Conservation (phyloP, 2,113 vertebrate genomes). For the Coturnix japonica region DNA sequence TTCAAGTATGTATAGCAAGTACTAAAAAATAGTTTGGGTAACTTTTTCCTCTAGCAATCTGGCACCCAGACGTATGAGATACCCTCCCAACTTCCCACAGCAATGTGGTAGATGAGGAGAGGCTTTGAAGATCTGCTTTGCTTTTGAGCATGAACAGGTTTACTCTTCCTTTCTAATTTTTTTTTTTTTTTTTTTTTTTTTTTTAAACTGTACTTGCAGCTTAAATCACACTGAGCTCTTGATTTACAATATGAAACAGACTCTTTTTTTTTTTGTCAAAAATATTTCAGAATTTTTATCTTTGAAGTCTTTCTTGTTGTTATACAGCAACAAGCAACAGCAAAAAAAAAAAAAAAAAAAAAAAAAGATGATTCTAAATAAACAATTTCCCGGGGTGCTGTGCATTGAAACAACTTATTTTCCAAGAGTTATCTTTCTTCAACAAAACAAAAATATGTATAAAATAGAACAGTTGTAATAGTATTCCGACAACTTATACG, state of each 20-base stretch:
- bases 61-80: neutral
- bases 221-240: neutral
- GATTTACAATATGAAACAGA: neutral
- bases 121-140: neutral
- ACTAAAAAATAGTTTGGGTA: conserved; percentile 6
- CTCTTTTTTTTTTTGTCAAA: neutral
- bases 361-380: conserved; percentile 1
- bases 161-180: neutral
- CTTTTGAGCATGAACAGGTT: neutral
- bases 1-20: neutral
- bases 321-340: conserved; percentile 16
- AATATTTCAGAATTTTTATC: conserved; percentile 14
- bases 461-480: conserved; percentile 30
- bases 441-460: conserved; percentile 32
- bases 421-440: conserved; percentile 30
- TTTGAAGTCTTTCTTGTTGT: conserved; percentile 22
- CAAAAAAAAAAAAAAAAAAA: conserved; percentile 15
- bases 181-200: too few species aligned
- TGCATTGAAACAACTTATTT: conserved; percentile 30
- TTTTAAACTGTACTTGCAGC: neutral
- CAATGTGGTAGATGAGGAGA: neutral
- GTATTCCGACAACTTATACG: conserved; percentile 53
- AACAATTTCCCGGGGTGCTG: conserved; percentile 12
- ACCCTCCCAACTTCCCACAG: neutral
- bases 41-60: neutral